Base-by-base conservation (phyloP, 2,113 vertebrate species). In the Vulpes ferrilata region DNA sequence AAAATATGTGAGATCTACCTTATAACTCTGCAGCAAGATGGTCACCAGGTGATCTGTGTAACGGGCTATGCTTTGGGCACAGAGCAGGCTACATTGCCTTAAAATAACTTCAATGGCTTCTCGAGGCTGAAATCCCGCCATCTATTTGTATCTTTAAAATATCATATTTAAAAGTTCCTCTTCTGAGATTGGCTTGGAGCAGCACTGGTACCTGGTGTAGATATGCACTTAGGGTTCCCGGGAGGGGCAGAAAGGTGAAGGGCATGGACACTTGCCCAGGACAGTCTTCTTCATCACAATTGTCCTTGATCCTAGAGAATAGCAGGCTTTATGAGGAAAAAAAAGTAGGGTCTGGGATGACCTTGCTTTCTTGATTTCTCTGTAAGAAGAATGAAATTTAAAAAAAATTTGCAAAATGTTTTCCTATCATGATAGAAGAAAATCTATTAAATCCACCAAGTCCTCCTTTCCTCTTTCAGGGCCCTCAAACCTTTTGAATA, bases 101-200 rank as follows among this genome's bases (percentile, higher is more conserved):
- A 32, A 80, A 89, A 80, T 93, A 69, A 88, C n/a, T 65, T 76
- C 30, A 9, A 22, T 87, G 17, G 16, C 32, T 87, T 87, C 69
- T 96, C 8, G 71, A 92, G 80, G 48, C 35, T 96, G 64, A 95
- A 90, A 78, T 96, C 10, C 12, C 23, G 65, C 10, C 43, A 27
- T 71, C 59, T 78, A 93, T 84, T 32, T 64, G 11, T 48, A 62
- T 59, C 73, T 65, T 89, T 65, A 57, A 86, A 62, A 80, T 80
- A 17, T 11, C 64, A 2, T 32, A n/a, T 86, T 78, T 89, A 88
- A 92, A 62, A 67, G 5, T 43, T 71, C 3, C 3, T 74, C 38
- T 88, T 43, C 19, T 90, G 60, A 92, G 51, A 38, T 87, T 87
- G 17, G 30, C 30, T 35, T 84, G n/a, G 48, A 64, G 5, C 27